Base-by-base conservation (phyloP, 2,888 invertebrate species). In the Lochmaea crataegi region DNA sequence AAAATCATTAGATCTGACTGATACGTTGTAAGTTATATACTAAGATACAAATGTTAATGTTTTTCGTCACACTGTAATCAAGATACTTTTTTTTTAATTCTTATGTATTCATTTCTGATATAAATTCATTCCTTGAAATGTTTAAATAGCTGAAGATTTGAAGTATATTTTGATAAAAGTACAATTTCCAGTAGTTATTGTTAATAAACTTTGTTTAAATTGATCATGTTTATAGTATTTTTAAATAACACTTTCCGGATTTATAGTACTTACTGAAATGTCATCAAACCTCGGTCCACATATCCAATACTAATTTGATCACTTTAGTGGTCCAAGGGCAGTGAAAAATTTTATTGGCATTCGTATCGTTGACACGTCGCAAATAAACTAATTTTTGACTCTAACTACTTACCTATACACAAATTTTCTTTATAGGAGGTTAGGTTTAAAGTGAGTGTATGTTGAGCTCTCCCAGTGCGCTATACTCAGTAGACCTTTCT, bases 131-230 rank as follows among this genome's bases (percentile, higher is more conserved):
- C 14, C 18, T 18, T 51, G 38, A 26, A 68, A 56, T 58, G 26
- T 64, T 61, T 73, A 73, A 74, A 41, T 68, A 65, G 65, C 68
- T 58, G 56, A 26, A 64, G 56, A 70, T 70, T 73, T 72, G 68
- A 76, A 73, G 63, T 76, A 78, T 78, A 78, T 78, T 78, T 78
- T 78, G 75, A 75, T 78, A 78, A 74, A 38, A 76, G 77, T 78
- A 78, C 78, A 75, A 76, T 74, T 74, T 73, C 73, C 65, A 75
- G 75, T 77, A 77, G 77, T 58, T 75, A 73, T 76, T 78, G 78
- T 78, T 78, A 76, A 76, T 76, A 76, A 76, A 76, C 68, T 75
- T 73, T 74, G 66, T 75, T 78, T 74, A 69, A 74, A 74, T 41
- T n/a, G 60, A 65, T 66, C 51, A 45, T 53, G 32, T 58, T 16